Percentiles rank a stretch among this genome's conserved stretches.
phyloP scores from a whole-genome alignment of 2,113 vertebrate genomes.

The Calypte anna region DNA sequence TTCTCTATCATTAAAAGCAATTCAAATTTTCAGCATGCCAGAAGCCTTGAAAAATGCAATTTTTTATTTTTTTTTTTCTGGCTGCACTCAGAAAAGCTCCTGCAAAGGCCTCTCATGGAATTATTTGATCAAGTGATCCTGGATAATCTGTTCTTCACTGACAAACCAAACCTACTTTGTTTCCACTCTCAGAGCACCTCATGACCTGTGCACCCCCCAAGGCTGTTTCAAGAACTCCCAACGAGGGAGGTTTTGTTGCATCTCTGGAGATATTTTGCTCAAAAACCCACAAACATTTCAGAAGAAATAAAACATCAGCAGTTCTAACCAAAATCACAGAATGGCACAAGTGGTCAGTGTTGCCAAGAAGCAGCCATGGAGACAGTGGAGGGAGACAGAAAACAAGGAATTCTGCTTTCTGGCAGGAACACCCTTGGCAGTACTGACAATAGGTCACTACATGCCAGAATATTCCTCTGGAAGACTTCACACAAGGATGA shows the following conservation, averaged over 20 bases:
- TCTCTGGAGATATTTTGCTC: neutral
- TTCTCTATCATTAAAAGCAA: neutral
- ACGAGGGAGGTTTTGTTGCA: neutral
- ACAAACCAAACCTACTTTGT: neutral
- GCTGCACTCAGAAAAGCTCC: neutral
- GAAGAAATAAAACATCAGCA: neutral
- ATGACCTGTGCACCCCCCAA: neutral
- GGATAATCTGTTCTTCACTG: neutral
- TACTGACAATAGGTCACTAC: neutral
- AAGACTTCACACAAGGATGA: neutral
- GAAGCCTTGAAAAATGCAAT: neutral
- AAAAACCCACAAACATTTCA: neutral
- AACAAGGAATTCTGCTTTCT: constrained; percentile 5
- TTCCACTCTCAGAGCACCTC: neutral
- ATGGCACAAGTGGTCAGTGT: neutral
- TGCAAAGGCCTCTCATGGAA: neutral
- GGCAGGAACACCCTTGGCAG: neutral
- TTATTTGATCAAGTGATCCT: neutral
- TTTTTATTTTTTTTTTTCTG: neutral
- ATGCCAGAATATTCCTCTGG: neutral
- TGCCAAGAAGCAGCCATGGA: neutral
- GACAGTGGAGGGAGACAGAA: neutral
- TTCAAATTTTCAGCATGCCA: neutral
- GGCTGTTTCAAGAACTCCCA: neutral
- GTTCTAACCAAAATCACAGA: neutral